These are phyloP conservation scores for Scaptomyza reducta DNA, from an alignment of 2,888 invertebrate species.

Conservation along the genomic window DNA sequence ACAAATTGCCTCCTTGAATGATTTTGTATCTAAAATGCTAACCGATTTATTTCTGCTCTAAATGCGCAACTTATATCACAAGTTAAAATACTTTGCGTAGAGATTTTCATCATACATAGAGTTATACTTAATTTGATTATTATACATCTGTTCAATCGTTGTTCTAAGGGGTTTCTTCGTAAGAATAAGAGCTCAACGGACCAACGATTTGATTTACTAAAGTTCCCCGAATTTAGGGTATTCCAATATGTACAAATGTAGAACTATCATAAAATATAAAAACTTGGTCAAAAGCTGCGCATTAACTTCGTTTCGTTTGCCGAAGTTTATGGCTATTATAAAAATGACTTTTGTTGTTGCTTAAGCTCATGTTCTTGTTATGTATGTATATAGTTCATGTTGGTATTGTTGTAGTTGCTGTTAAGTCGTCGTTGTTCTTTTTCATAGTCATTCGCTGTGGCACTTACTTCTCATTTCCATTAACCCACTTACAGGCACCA, in stretches of 20 bases:
- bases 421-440: not conserved
- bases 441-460: conserved; percentile 13
- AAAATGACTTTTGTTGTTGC: conserved; percentile 3
- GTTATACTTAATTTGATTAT: not conserved
- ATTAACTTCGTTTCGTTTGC: conserved; percentile 39
- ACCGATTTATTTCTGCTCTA: no score
- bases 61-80: conserved; percentile 14
- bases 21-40: conserved; percentile 19
- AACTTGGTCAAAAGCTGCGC: conserved; percentile 41
- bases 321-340: conserved; percentile 35
- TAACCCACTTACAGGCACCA: conserved; percentile 46
- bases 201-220: not conserved
- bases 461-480: conserved; percentile 41
- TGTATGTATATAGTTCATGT: not conserved
- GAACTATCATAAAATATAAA: not conserved
- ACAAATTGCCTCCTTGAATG: conserved; percentile 32
- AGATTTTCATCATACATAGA: not conserved
- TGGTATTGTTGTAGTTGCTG: conserved; percentile 7
- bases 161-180: no score
- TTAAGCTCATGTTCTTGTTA: not conserved
- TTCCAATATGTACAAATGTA: not conserved
- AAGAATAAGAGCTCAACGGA: not conserved
- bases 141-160: not conserved
- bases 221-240: not conserved
- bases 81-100: not conserved